Evolutionary conservation across 2,888 invertebrate species (phyloP), one percentile per base, ranked within the genome.

Genomic region (Listrodromus nycthemerus): DNA sequence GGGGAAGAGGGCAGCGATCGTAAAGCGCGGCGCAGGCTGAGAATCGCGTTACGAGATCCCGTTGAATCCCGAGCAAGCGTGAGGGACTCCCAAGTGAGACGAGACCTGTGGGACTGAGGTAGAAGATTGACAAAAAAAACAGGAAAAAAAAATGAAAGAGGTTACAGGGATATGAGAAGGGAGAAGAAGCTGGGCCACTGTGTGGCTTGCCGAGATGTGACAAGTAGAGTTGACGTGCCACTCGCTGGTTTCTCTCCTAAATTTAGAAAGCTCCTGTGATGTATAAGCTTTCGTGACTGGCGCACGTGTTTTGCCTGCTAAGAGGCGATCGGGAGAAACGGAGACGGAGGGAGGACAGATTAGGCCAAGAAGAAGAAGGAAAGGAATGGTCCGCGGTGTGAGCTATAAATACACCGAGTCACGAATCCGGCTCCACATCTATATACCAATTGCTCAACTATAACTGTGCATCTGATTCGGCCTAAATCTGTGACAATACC

Each of bases 261-360:
- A 89, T 88, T 89, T 89, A 88, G 89, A 88, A 80, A 81, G 80
- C 80, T 27, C 65, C 86, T 80, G 80, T 86, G 87, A 87, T 84
- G 85, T 81, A 87, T 84, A 86, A 80, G 87, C 83, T 85, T 85
- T 80, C 79, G 87, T 84, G 76, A 71, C 76, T 80, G 80, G 80
- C 84, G 87, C 88, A 88, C 88, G 87, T 88, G 88, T 86, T 87
- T 87, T 71, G 84, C 80, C 82, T 80, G 86, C 80, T 66, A 80
- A 86, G 74, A 80, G 80, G 55, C 55, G 50, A 24, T 37, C 37
- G 76, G 52, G 52, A 41, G 74, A 70, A 55, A 81, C 58, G 63
- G 50, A 50, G 71, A 58, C 78, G 37, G 45, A 45, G 8, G 52
- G 52, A 41, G 27, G 48, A 67, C 21, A 45, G 61, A 41, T 48